phyloP scores from a whole-genome alignment of 1,140 invertebrate species.

The Temnothorax nylanderi region DNA sequence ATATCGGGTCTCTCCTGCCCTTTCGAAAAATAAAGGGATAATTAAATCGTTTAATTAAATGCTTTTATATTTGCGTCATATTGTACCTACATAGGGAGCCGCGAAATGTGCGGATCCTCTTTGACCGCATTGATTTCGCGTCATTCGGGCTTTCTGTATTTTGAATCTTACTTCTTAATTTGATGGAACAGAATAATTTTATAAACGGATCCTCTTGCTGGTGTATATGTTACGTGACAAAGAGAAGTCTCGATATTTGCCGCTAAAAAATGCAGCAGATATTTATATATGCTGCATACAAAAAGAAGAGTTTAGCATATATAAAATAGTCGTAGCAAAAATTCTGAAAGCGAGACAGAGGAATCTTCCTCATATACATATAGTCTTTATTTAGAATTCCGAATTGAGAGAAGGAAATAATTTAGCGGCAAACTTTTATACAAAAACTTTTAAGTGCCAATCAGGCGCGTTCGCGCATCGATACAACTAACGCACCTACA shows the following conservation, averaged over 20 bases:
- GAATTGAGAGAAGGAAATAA: neutral
- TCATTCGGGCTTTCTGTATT: neutral
- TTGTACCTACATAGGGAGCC: neutral
- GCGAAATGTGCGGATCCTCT: neutral
- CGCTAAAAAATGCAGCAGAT: neutral
- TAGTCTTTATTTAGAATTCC: neutral
- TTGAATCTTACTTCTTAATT: neutral
- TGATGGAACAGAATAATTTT: neutral
- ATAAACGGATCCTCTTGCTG: neutral
- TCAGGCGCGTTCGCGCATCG: no score
- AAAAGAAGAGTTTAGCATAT: neutral
- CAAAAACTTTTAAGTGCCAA: neutral
- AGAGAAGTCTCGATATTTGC: neutral
- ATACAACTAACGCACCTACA: neutral
- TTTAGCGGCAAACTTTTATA: neutral
- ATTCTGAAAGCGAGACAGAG: neutral
- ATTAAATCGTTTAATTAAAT: constrained; percentile 46
- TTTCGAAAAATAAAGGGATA: constrained; percentile 2
- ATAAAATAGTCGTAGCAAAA: neutral
- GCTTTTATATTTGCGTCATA: constrained; percentile 14
- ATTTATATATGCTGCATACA: neutral
- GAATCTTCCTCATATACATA: neutral
- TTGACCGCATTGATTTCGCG: neutral
- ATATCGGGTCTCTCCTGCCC: constrained; percentile 17
- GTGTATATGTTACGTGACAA: neutral